Base-by-base conservation (phyloP, 2,113 vertebrate species). In the Stegostoma tigrinum region DNA sequence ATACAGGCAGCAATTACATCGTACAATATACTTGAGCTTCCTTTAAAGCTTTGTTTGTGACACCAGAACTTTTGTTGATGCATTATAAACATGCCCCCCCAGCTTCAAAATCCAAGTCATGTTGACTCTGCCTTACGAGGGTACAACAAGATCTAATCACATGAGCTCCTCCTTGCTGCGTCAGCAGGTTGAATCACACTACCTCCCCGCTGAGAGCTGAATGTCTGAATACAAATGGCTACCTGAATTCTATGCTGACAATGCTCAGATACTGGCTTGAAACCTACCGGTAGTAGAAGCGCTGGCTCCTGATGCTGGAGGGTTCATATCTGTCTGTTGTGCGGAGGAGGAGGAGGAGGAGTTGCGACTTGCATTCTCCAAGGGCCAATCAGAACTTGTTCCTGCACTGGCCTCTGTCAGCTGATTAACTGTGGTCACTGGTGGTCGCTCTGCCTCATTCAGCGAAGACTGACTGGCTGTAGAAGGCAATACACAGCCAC, bases 361-460 rank as follows among this genome's bases (percentile, higher is more conserved):
- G 94, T 21, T 95, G 38, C 42, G 42, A 24, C 68, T 24, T 95
- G 94, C 67, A 48, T 72, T 95, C 67, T 95, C 94, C 67, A 95
- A 72, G 94, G 94, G 94, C 67, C 66, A 95, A 52, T 95, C 94
- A 75, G 94, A 95, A 72, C 94, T 95, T 95, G 94, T 95, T 72
- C 94, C 94, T 72, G 94, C 90, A 66, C 61, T 67, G 90, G 90
- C 94, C 94, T 95, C 94, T 30, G 94, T 27, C 94, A 95, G 34
- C 27, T 95, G 94, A 95, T 42, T 72, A 24, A 68, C 94, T 52
- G 42, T 52, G 7, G 67, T 95, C 94, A 17, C 68, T 72, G 68
- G 68, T 72, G 94, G 94, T 70, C 67, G 67, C 94, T 95, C 94
- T 45, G 94, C 42, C 45, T 95, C 42, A 19, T 68, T 95, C 94